Evolutionary conservation across 2,888 invertebrate species (phyloP).

Genomic region (Andrena flavipes): DNA sequence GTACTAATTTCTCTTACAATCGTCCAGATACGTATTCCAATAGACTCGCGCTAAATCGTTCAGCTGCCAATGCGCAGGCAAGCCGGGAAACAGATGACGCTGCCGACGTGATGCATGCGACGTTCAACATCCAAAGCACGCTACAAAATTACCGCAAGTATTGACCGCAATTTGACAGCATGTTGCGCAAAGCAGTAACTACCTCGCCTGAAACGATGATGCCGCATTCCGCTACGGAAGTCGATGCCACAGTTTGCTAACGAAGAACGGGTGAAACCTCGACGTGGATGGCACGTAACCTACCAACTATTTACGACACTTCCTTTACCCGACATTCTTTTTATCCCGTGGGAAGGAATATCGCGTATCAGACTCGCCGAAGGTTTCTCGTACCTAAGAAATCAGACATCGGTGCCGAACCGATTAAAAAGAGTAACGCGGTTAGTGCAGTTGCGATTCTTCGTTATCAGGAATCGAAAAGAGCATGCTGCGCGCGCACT

Average conservation of each 20-base stretch:
- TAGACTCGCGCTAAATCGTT: background rate
- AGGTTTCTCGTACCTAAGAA: background rate
- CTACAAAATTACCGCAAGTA: constrained; percentile 27
- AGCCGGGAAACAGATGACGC: constrained; percentile 43
- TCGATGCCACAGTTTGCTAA: background rate
- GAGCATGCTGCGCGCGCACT: constrained; percentile 41
- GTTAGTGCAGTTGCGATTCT: background rate
- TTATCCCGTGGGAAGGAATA: too few relatives aligned
- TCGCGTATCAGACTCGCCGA: too few relatives aligned
- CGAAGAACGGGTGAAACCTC: background rate
- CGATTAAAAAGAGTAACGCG: background rate
- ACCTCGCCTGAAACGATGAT: background rate
- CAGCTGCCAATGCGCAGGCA: background rate
- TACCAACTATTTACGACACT: constrained; percentile 1
- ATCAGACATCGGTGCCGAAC: background rate
- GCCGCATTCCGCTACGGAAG: background rate
- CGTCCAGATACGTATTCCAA: background rate
- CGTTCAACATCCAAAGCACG: constrained; percentile 1
- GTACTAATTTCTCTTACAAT: background rate
- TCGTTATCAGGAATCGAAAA: constrained; percentile 52
- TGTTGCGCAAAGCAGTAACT: background rate
- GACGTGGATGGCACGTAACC: constrained; percentile 62
- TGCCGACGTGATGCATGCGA: background rate
- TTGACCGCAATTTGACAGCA: background rate
- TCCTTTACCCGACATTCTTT: background rate